A percentile compares a stretch with the other conserved stretches of the same genome.
Conservation (phyloP, 2,888 invertebrate genomes). For the Meliscaeva auricollis region DNA sequence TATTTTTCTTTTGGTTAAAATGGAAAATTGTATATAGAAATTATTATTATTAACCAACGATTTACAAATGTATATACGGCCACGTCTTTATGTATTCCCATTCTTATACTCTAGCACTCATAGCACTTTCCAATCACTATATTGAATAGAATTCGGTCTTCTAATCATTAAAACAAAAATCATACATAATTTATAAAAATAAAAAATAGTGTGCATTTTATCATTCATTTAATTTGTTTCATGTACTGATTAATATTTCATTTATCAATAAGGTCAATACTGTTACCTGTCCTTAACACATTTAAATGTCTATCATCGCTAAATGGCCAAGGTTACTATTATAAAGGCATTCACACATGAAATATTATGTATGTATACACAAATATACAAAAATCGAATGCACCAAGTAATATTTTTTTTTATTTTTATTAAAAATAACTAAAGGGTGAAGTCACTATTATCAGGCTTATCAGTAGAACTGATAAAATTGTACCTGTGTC, state of each 20-base stretch:
- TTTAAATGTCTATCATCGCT: not conserved
- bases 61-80: no score
- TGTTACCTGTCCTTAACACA: not conserved
- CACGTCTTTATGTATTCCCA: no score
- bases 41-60: no score
- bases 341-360: conserved; percentile 2
- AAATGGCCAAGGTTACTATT: conserved; percentile 24
- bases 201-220: no score
- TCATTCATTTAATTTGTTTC: not conserved
- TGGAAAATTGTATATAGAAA: no score
- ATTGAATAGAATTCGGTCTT: no score
- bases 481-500: conserved; percentile 49
- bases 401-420: not conserved
- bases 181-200: no score
- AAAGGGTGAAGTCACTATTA: not conserved
- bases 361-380: no score
- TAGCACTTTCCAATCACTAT: no score
- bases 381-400: not conserved
- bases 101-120: no score
- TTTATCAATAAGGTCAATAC: conserved; percentile 33
- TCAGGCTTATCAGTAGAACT: conserved; percentile 36
- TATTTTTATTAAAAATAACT: not conserved
- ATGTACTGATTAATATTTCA: not conserved
- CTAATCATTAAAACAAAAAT: no score
- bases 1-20: no score